A percentile compares a stretch with the other conserved stretches of the same genome.
Conservation (phyloP, 2,888 invertebrate genomes). For the Adelphocoris suturalis region DNA sequence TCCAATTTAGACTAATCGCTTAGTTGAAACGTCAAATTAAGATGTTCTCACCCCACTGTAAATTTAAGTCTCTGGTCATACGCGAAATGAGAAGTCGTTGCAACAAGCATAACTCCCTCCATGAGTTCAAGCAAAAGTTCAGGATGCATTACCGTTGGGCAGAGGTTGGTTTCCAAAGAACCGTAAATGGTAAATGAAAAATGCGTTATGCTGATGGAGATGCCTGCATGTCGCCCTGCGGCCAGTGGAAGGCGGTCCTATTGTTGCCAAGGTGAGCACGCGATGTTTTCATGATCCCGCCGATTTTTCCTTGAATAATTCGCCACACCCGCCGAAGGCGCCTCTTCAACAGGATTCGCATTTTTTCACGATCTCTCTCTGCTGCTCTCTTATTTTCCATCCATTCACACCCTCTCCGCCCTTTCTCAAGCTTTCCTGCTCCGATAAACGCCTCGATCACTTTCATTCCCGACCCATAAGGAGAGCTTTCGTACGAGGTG, state of each 20-base stretch:
- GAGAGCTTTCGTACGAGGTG: too few species aligned
- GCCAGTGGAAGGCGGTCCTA: background rate
- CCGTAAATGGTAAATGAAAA: too few species aligned
- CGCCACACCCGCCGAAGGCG: slow-evolving; percentile 9
- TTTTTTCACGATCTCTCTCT: slow-evolving; percentile 2
- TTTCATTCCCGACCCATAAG: too few species aligned
- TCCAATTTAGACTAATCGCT: too few species aligned
- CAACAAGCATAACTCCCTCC: too few species aligned
- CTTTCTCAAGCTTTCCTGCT: background rate
- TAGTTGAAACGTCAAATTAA: too few species aligned
- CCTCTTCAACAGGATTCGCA: slow-evolving; percentile 29
- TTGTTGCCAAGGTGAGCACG: slow-evolving; percentile 22
- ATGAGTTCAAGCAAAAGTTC: too few species aligned
- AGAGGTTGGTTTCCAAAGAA: too few species aligned
- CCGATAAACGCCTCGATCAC: background rate
- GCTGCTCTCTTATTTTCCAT: slow-evolving; percentile 27
- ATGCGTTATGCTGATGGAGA: background rate
- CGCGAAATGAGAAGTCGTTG: too few species aligned
- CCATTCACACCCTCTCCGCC: slow-evolving; percentile 5
- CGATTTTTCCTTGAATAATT: slow-evolving; percentile 26
- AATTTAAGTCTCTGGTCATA: too few species aligned
- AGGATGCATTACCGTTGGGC: too few species aligned
- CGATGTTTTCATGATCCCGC: slow-evolving; percentile 26
- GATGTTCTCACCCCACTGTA: too few species aligned
- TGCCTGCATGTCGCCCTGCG: background rate